Evolutionary conservation across 1,140 invertebrate species (phyloP), one percentile per base, ranked within the genome.

Genomic region (Diabrotica virgifera): DNA sequence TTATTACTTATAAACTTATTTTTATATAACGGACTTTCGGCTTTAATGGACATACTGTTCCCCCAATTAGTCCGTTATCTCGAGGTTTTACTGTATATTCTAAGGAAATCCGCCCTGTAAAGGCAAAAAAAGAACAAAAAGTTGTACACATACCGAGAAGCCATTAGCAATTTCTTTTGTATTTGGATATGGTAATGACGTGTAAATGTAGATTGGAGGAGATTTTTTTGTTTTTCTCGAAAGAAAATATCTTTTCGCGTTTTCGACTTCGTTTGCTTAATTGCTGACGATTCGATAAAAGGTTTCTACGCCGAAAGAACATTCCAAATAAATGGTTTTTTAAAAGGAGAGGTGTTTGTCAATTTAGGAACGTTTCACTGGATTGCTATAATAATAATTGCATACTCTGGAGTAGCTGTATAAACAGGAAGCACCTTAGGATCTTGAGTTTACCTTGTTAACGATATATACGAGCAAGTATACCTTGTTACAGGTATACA

Each of bases 91-190:
- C n/a, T n/a, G n/a, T 24, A 24, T 24, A 24, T 24, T 24, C 24
- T 1, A 24, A 24, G 24, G 24, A 24, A 46, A 46, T 46, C n/a
- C 40, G n/a, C 5, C 40, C n/a, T 46, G 40, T 46, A 46, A 10
- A 46, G 40, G 8, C 2, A 46, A 46, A 46, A 46, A 46, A 6
- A 46, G n/a, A 46, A 8, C 8, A 46, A 46, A 46, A n/a, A 46
- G 2, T 10, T n/a, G 8, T 46, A 8, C 40, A 46, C 40, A 46
- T 46, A 46, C 40, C 40, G 40, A 46, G 40, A 46, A 46, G 40
- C 40, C n/a, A 46, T 46, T 46, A 46, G 40, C 40, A 46, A 46
- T 46, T 46, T 46, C 40, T 46, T 46, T 46, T 46, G 40, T 46
- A 46, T 46, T 46, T 46, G 40, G 40, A 46, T 46, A 46, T 46